Base-by-base conservation (phyloP, 2,888 invertebrate species). In the Vannuccia rotundouncinata region DNA sequence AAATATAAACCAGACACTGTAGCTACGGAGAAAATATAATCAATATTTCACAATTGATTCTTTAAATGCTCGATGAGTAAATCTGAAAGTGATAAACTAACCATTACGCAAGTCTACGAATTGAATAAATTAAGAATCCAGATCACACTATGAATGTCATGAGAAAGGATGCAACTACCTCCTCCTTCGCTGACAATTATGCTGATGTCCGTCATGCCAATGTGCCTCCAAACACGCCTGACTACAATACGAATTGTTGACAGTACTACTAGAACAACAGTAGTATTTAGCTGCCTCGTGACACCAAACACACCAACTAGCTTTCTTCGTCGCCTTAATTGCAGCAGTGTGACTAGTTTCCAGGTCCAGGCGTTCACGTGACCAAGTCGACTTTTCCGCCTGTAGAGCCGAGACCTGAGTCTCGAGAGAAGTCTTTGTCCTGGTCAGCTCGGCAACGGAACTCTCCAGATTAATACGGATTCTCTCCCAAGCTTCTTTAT, bases 231-330 rank as follows among this genome's bases (percentile, higher is more conserved):
- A 17, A 45, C 45, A 45, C 10, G 45, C 45, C 45, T 45, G 45
- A 17, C 45, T 45, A 45, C 45, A 45, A 17, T 45, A 45, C 45
- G 45, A 45, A 17, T 45, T 45, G 45, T 45, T 45, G 10, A 45
- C 45, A 5, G 45, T 45, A 17, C 45, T 45, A 45, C 45, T 45
- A 25, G 76, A 25, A n/a, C 76, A 76, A 29, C 76, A 76, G 29
- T 76, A 29, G 29, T 76, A 76, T n/a, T 76, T 76, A 10, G 76
- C 76, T 29, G 25, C 76, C 29, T 25, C 27, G 13, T 28, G n/a
- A n/a, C 76, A 76, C 27, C 25, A 25, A 29, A n/a, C 29, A 29
- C 76, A 76, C 76, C 76, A 76, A 29, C 76, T 28, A 5, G 25
- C 17, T 13, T 29, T 25, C 29, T 76, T 76, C 10, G 29, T 76